Evolutionary conservation across 1,140 invertebrate species (phyloP), one percentile per base, ranked within the genome.

Genomic region (Xylocopa sonorina): DNA sequence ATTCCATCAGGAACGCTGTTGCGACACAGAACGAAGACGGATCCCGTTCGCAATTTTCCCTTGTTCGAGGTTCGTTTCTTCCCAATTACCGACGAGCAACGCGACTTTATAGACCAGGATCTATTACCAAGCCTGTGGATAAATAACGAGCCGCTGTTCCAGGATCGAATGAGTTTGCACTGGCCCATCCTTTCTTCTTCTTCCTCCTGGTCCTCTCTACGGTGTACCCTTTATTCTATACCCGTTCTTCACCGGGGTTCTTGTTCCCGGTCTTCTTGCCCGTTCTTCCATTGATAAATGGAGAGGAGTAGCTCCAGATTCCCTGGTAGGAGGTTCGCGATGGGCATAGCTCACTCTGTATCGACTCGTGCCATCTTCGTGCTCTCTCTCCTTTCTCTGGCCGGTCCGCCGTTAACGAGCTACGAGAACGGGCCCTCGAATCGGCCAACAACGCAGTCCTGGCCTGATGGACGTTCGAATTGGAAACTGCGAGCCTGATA

Each of bases 251-350:
- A 21, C 38, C n/a, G n/a, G 27, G 46, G 29, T 29, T 71, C 24
- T 79, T 66, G 58, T 38, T 80, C 32, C n/a, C 51, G 38, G 58
- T 77, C 63, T 66, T 64, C 71, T 32, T 63, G 50, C 57, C 43
- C 62, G 78, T 78, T 50, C 82, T 51, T 81, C 79, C 85, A 88
- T 89, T 90, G 90, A 91, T 89, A 88, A 91, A 90, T 89, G 89
- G 81, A 62, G 60, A 77, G 75, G 53, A 73, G 84, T 79, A 85
- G 88, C 85, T 83, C 76, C 81, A 74, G 80, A 87, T 88, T 88
- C 88, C 14, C 55, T 81, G 80, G 81, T 81, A 88, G 80, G 75
- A 83, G 80, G 77, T 78, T 68, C 69, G 79, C 78, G 84, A 79
- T 81, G 83, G 82, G 81, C 83, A 87, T 85, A 86, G 86, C 81